Conservation (phyloP, 1,140 invertebrate genomes). For the Atopsyche davidsoni region DNA sequence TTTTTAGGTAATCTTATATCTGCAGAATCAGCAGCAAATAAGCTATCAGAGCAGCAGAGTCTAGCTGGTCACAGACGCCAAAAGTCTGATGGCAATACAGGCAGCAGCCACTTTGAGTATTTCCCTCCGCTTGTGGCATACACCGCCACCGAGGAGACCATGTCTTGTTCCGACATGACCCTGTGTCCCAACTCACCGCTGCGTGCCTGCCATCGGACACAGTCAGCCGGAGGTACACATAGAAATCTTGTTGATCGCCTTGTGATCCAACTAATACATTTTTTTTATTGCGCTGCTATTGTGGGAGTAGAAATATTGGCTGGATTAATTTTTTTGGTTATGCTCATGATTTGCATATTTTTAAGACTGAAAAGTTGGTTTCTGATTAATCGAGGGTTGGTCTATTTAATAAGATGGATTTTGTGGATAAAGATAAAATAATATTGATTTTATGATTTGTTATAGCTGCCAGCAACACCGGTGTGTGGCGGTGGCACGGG, state of each 20-base stretch:
- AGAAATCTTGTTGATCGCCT: too few species aligned
- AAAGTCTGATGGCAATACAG: constrained; percentile 11
- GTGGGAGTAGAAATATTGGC: too few species aligned
- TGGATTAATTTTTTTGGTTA: too few species aligned
- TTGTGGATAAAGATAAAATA: not conserved
- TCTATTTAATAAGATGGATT: too few species aligned
- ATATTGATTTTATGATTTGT: not conserved
- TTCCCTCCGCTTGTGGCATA: constrained; percentile 6
- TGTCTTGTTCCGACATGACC: constrained; percentile 24
- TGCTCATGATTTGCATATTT: too few species aligned
- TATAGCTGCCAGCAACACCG: constrained; percentile 10
- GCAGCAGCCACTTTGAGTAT: constrained; percentile 11
- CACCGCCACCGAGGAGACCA: constrained; percentile 1
- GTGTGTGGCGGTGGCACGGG: constrained; percentile 8
- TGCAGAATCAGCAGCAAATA: constrained; percentile 14
- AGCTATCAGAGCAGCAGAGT: constrained; percentile 10
- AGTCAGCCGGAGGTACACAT: constrained; percentile 20
- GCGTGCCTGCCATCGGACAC: constrained; percentile 15
- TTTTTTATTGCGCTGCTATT: too few species aligned
- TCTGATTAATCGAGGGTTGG: too few species aligned
- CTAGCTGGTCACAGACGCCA: constrained; percentile 12
- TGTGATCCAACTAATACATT: too few species aligned
- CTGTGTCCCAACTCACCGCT: constrained; percentile 28
- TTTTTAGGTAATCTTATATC: constrained; percentile 25
- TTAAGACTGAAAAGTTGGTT: too few species aligned